Conservation (phyloP, 2,797 vertebrate genomes). For the Selene dorsalis region DNA sequence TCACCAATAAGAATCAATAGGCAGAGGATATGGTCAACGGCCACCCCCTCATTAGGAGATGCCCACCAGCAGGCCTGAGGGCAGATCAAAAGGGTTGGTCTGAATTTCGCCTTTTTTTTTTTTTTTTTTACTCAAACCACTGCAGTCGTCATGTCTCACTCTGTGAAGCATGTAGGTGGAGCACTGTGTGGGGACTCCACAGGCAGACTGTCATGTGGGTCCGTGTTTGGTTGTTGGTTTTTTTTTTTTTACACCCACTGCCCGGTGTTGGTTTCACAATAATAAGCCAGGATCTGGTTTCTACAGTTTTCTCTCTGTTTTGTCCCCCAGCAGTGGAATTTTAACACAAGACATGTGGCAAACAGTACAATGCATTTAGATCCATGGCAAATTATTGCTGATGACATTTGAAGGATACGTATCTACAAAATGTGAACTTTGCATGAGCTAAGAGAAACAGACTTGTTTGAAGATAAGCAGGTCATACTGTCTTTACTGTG, state of each 20-base stretch:
- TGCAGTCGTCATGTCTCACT: constrained; percentile 53
- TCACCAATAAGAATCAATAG: constrained; percentile 76
- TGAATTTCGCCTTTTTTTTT: constrained; percentile 63
- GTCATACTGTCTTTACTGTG: not conserved
- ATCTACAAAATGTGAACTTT: not conserved
- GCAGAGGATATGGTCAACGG: constrained; percentile 70
- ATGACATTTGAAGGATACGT: not conserved
- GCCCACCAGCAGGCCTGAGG: constrained; percentile 77
- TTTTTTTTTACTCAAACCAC: constrained; percentile 39
- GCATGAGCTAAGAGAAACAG: not conserved
- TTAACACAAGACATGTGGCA: not conserved
- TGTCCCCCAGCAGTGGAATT: not conserved
- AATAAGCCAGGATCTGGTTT: not conserved
- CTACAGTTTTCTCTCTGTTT: constrained; percentile 5
- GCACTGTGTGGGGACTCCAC: constrained; percentile 31
- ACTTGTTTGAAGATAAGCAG: constrained; percentile 1
- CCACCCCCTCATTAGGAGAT: constrained; percentile 76
- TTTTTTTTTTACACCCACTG: constrained; percentile 14
- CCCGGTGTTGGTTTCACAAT: constrained; percentile 23
- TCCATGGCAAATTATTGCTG: not conserved
- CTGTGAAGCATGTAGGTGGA: constrained; percentile 51
- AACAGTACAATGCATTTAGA: not conserved
- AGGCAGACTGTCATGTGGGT: constrained; percentile 21
- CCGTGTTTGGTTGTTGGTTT: not conserved
- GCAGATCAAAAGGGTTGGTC: constrained; percentile 72